Conservation (phyloP, 2,113 vertebrate genomes). For the Antechinus stuartii region DNA sequence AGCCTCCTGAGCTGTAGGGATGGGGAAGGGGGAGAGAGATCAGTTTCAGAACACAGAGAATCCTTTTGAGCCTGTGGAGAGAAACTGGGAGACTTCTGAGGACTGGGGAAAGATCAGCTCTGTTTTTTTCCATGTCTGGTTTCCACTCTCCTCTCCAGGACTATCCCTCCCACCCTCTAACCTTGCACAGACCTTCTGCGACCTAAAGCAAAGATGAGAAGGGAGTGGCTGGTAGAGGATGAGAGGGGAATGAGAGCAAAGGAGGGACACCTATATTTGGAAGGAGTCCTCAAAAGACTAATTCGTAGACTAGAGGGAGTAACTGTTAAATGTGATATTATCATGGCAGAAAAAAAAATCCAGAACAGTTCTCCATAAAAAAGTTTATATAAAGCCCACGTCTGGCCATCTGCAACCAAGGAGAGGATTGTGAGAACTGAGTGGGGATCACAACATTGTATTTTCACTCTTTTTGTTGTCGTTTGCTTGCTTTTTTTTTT, state of each 20-base stretch:
- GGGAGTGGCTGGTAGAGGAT: neutral
- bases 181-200: neutral
- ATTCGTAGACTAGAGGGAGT: slow-evolving; percentile 31
- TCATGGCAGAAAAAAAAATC: slow-evolving; percentile 42
- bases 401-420: slow-evolving; percentile 2
- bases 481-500: too few relatives aligned
- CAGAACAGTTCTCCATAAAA: slow-evolving; percentile 75
- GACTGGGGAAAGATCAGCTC: neutral
- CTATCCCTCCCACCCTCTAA: neutral
- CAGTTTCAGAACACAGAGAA: neutral
- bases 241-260: neutral
- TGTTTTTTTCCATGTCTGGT: neutral
- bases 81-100: neutral
- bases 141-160: neutral
- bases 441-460: too few relatives aligned
- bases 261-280: neutral
- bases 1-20: neutral
- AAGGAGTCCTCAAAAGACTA: neutral
- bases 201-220: neutral
- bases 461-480: too few relatives aligned
- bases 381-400: slow-evolving; percentile 77
- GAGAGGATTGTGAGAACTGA: too few relatives aligned
- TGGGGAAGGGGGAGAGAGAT: neutral
- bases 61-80: neutral
- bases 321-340: slow-evolving; percentile 62